Evolutionary conservation across 2,797 vertebrate genomes (phyloP).

Genomic region (Hypotaenidia okinawae): DNA sequence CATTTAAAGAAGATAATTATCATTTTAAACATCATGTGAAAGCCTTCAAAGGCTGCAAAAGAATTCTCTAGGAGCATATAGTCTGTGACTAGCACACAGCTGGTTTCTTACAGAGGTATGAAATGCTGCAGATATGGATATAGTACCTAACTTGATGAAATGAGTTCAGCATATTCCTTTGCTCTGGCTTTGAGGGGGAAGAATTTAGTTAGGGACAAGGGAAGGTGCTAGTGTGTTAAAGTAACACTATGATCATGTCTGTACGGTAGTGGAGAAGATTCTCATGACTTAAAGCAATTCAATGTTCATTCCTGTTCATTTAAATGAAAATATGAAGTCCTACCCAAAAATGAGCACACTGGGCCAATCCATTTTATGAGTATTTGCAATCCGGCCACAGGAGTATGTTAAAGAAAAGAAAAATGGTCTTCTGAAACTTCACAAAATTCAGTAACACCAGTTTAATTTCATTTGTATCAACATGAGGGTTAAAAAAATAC

Average conservation of each 20-base stretch:
- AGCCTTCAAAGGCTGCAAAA: neutral
- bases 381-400: neutral
- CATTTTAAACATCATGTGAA: neutral
- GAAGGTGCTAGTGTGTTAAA: neutral
- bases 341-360: neutral
- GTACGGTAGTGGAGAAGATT: neutral
- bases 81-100: neutral
- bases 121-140: neutral
- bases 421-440: neutral
- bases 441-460: neutral
- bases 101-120: neutral
- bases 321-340: neutral
- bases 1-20: neutral
- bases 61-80: neutral
- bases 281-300: neutral
- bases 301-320: neutral
- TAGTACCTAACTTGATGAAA: neutral
- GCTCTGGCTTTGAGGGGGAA: neutral
- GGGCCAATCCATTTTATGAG: accelerated
- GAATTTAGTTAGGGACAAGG: neutral
- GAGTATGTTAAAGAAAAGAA: neutral
- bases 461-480: neutral
- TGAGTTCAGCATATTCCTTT: neutral
- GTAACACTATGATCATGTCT: neutral
- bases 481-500: neutral